Conservation (phyloP, 2,797 vertebrate species). For the Glossophaga mutica region DNA sequence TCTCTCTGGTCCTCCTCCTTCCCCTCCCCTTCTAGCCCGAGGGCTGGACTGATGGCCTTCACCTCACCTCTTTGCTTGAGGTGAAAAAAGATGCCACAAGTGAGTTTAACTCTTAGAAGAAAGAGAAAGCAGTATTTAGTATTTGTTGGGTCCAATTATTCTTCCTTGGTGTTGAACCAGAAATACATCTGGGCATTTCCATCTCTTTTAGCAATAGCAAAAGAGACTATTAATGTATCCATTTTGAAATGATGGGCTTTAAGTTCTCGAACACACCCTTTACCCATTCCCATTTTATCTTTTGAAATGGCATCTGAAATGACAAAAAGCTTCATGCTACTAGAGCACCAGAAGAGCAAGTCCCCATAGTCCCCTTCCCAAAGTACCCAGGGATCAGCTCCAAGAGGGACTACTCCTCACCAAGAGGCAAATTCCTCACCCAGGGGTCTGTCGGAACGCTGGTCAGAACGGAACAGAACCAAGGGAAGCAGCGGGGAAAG, state of each 20-base stretch:
- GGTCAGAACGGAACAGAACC: background rate
- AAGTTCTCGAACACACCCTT: background rate
- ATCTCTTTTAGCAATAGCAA: background rate
- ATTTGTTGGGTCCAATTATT: background rate
- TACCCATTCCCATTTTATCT: background rate
- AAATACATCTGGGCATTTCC: background rate
- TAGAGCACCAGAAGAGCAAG: background rate
- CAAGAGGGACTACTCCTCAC: background rate
- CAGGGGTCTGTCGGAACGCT: background rate
- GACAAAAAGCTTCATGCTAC: background rate
- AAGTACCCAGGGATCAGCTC: background rate
- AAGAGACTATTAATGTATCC: background rate
- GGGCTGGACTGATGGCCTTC: background rate
- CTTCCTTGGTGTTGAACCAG: background rate
- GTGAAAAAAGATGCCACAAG: background rate
- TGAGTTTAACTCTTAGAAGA: background rate
- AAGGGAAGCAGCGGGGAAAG: background rate
- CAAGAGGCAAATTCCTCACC: background rate
- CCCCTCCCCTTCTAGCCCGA: too few species aligned
- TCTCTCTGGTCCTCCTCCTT: background rate
- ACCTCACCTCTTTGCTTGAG: background rate
- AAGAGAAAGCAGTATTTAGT: background rate
- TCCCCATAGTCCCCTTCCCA: background rate
- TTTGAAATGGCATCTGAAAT: background rate
- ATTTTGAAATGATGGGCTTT: constrained; percentile 15